A percentile compares a stretch with the other conserved stretches of the same genome.
Conservation (phyloP, 2,888 invertebrate species). For the Choristoneura rosaceana region DNA sequence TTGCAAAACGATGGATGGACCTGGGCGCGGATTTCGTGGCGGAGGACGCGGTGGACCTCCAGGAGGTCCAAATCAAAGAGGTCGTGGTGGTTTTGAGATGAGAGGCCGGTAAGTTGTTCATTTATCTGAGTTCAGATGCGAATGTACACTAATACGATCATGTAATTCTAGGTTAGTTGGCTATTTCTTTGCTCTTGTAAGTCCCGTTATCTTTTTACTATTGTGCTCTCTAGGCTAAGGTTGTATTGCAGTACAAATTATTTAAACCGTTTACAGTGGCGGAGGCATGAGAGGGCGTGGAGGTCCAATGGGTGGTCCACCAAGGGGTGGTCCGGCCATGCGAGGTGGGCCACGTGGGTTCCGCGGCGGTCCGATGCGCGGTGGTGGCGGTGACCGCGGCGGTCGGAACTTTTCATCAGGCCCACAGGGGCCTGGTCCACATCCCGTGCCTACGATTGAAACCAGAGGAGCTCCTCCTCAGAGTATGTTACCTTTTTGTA, state of each 20-base stretch:
- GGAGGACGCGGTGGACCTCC: slow-evolving; percentile 78
- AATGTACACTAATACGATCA: not conserved
- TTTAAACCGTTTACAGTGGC: slow-evolving; percentile 56
- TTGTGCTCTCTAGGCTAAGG: not conserved
- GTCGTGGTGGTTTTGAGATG: slow-evolving; percentile 79
- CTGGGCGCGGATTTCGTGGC: slow-evolving; percentile 74
- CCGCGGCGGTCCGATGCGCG: slow-evolving; percentile 77
- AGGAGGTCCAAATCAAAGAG: slow-evolving; percentile 62
- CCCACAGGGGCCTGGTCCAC: slow-evolving; percentile 80
- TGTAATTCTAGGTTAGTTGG: not conserved
- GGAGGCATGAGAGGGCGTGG: slow-evolving; percentile 78
- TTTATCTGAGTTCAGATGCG: not conserved
- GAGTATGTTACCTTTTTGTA: slow-evolving; percentile 57
- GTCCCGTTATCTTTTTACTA: not conserved
- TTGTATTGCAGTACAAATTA: not conserved
- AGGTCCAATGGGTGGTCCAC: slow-evolving; percentile 60
- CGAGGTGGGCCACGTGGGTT: slow-evolving; percentile 77
- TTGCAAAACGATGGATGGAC: slow-evolving; percentile 62
- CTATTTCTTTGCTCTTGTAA: not conserved
- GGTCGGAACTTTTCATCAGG: slow-evolving; percentile 76
- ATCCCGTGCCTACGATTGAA: slow-evolving; percentile 81
- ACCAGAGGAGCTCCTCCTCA: slow-evolving; percentile 72
- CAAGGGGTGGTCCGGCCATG: slow-evolving; percentile 62
- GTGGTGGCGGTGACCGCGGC: slow-evolving; percentile 76
- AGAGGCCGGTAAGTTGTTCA: slow-evolving; percentile 70